These are phyloP conservation scores for Lepus americanus DNA, from an alignment of 2,113 vertebrate genomes.

Conservation along the genomic window DNA sequence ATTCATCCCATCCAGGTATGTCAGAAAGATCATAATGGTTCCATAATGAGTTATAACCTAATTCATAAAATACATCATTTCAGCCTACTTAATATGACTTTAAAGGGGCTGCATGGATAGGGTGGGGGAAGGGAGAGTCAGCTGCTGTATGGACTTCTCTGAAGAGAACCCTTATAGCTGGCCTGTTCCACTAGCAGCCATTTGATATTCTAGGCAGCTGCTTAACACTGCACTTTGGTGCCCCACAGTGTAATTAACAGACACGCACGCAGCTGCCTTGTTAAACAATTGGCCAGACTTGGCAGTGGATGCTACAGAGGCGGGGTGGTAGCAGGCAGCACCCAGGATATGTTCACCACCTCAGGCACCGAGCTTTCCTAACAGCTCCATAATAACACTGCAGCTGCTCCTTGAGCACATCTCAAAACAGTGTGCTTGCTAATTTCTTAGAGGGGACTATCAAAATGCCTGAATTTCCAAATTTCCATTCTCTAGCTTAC, in stretches of 20 bases:
- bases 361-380: conserved; percentile 50
- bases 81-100: conserved; percentile 52
- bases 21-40: conserved; percentile 47
- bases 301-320: conserved; percentile 37
- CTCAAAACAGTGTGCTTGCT: neutral
- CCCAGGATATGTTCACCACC: conserved; percentile 51
- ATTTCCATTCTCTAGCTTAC: conserved; percentile 20
- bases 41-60: conserved; percentile 59
- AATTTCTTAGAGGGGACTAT: conserved; percentile 30
- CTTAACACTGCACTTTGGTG: conserved; percentile 74
- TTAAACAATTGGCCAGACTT: conserved; percentile 72
- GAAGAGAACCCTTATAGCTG: conserved; percentile 65
- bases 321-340: conserved; percentile 27
- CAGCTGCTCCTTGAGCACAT: conserved; percentile 47
- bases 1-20: conserved; percentile 17
- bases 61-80: conserved; percentile 25
- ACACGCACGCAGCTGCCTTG: conserved; percentile 74
- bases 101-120: neutral
- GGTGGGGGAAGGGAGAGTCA: neutral
- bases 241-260: conserved; percentile 74
- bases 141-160: conserved; percentile 50
- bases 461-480: neutral
- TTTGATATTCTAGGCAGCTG: conserved; percentile 82
- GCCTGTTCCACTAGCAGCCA: conserved; percentile 51
- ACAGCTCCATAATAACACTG: neutral